These are phyloP conservation scores for Cryptus viduatorius DNA, from an alignment of 2,888 invertebrate genomes.

Conservation along the genomic window DNA sequence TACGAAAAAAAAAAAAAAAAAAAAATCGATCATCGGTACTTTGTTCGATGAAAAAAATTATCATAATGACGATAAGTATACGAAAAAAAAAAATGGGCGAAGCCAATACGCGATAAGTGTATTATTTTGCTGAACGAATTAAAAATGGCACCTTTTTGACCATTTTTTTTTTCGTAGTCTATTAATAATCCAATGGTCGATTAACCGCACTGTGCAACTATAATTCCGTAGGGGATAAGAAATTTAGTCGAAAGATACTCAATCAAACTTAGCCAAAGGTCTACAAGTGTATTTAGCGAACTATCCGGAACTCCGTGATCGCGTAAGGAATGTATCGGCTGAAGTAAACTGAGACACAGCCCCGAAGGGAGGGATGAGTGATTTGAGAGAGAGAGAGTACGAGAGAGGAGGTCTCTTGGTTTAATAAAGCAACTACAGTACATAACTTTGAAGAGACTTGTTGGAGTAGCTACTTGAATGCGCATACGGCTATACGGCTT, in stretches of 20 bases:
- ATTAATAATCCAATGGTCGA: too few relatives aligned
- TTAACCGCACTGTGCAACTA: too few relatives aligned
- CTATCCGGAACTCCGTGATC: not conserved
- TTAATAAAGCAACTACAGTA: conserved; percentile 34
- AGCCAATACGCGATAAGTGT: too few relatives aligned
- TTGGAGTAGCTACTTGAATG: conserved; percentile 30
- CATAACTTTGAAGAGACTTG: conserved; percentile 28
- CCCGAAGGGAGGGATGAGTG: not conserved
- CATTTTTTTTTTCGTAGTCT: too few relatives aligned
- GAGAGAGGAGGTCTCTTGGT: conserved; percentile 24
- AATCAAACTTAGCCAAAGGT: not conserved
- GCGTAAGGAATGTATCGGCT: not conserved
- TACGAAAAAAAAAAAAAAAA: not conserved
- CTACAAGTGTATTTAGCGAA: not conserved
- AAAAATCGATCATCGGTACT: too few relatives aligned
- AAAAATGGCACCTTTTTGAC: too few relatives aligned
- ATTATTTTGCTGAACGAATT: too few relatives aligned
- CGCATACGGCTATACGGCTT: conserved; percentile 17
- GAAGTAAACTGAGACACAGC: not conserved
- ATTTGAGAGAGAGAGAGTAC: not conserved
- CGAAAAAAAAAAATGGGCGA: too few relatives aligned
- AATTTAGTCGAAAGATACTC: not conserved
- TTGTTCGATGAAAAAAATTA: too few relatives aligned
- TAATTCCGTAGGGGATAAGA: too few relatives aligned
- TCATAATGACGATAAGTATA: too few relatives aligned